Base-by-base conservation (phyloP, 2,888 invertebrate genomes). In the Pandemis heparana region DNA sequence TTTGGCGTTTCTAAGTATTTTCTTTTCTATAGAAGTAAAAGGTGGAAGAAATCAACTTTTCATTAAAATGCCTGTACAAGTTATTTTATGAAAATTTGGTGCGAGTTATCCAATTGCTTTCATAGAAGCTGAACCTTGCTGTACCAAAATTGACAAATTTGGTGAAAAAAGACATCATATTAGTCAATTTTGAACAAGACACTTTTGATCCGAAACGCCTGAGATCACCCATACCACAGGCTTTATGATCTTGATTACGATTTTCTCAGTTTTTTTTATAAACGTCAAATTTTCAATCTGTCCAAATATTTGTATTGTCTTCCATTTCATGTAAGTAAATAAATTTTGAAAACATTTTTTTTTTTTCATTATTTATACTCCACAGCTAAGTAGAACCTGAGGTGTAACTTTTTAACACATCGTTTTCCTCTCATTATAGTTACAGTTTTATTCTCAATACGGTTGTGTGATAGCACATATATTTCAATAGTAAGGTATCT, bases 1-100 rank as follows among this genome's bases (percentile, higher is more conserved):
- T 56, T 56, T 12, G 23, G 56, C 56, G 56, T 23, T 56, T 56
- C 23, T 56, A 56, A 51, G 23, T 10, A n/a, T 53, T n/a, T 43
- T 4, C 48, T 12, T 56, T 56, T 12, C 56, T 23, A 56, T 23
- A 12, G 18, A 53, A 53, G 1, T 18, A 18, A n/a, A 14, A 6
- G 48, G 10, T 48, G 48, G 5, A 5, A 56, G 7, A 6, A 10
- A 23, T 18, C 10, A 56, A 23, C 23, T 56, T 23, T 56, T 56
- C 5, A 56, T 12, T 5, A 23, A 23, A 23, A 5, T n/a, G 8
- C 51, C 6, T 1, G 51, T 51, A 51, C n/a, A 51, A 7, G n/a
- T 51, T 10, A 12, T 51, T 51, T 51, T 51, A 51, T 51, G 16
- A 51, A 51, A 51, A 51, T 3, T 8, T 53, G 16, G 2, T 18